Percentiles rank a stretch among this genome's conserved stretches.
These are phyloP conservation scores for Tinamus guttatus DNA, from an alignment of 2,113 vertebrate species.

Conservation along the genomic window DNA sequence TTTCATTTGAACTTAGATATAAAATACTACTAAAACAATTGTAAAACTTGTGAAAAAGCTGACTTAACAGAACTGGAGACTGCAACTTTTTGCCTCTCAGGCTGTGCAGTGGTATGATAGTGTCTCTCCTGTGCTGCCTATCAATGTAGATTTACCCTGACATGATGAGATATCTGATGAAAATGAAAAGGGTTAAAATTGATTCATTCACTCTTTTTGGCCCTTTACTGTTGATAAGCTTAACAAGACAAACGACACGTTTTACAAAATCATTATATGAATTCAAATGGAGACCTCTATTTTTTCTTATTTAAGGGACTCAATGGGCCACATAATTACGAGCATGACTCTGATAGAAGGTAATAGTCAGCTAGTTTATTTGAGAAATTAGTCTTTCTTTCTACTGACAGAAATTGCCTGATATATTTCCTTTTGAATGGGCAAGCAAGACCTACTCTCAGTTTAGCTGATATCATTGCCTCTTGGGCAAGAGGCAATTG, in stretches of 20 bases:
- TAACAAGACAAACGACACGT: not conserved
- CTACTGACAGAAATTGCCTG: not conserved
- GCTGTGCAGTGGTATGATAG: not conserved
- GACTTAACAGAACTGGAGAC: not conserved
- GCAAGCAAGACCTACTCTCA: not conserved
- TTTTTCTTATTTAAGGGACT: not conserved
- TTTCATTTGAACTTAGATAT: not conserved
- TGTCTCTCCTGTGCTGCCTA: not conserved
- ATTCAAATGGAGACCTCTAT: not conserved
- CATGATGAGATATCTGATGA: not conserved
- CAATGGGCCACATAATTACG: fast-evolving
- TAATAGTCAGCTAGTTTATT: not conserved
- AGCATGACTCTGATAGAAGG: not conserved
- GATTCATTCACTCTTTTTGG: not conserved
- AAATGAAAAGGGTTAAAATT: not conserved
- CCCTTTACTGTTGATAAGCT: not conserved
- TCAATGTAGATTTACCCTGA: not conserved
- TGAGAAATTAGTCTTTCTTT: not conserved
- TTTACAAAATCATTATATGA: not conserved
- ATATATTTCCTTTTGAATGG: not conserved
- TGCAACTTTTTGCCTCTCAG: not conserved
- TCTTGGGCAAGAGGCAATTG: not conserved
- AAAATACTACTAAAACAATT: not conserved
- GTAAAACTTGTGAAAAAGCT: not conserved
- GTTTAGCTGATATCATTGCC: not conserved